Evolutionary conservation across 2,888 invertebrate genomes (phyloP).

Genomic region (Lasioglossum oenotherae): DNA sequence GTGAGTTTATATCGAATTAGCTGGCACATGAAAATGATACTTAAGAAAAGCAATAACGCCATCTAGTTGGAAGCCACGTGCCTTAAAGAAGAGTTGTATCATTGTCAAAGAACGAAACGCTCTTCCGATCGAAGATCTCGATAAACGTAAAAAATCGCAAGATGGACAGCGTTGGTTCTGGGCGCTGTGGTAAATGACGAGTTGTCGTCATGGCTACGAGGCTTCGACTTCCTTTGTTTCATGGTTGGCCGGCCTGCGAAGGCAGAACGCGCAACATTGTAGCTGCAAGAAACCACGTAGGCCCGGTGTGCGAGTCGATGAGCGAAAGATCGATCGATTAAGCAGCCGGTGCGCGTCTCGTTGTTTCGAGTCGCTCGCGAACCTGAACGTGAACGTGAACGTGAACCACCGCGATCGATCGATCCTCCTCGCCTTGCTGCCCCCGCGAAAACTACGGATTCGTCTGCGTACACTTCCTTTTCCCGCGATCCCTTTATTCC

Average conservation of each 20-base stretch:
- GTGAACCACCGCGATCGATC: constrained; percentile 51
- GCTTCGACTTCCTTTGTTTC: constrained; percentile 70
- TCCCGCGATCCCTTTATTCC: constrained; percentile 17
- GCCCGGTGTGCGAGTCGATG: constrained; percentile 33
- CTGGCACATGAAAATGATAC: no score
- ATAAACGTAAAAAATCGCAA: not conserved
- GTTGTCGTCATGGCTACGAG: constrained; percentile 53
- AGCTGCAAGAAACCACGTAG: constrained; percentile 55
- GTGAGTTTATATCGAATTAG: no score
- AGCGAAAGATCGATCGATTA: constrained; percentile 62
- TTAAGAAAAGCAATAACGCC: no score
- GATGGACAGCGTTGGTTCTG: not conserved
- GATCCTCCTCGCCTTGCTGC: constrained; percentile 54
- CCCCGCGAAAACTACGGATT: constrained; percentile 52
- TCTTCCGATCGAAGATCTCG: not conserved
- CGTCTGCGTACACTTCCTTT: constrained; percentile 20
- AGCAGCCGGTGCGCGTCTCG: constrained; percentile 44
- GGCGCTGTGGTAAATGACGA: not conserved
- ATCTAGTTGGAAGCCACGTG: no score
- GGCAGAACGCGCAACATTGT: constrained; percentile 63
- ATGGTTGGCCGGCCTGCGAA: constrained; percentile 56
- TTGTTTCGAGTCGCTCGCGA: constrained; percentile 6
- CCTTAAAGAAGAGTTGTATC: no score
- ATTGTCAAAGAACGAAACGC: no score
- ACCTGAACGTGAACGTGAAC: constrained; percentile 17